Conservation (phyloP, 2,113 vertebrate genomes). For the Oxygymnocypris stewartii region DNA sequence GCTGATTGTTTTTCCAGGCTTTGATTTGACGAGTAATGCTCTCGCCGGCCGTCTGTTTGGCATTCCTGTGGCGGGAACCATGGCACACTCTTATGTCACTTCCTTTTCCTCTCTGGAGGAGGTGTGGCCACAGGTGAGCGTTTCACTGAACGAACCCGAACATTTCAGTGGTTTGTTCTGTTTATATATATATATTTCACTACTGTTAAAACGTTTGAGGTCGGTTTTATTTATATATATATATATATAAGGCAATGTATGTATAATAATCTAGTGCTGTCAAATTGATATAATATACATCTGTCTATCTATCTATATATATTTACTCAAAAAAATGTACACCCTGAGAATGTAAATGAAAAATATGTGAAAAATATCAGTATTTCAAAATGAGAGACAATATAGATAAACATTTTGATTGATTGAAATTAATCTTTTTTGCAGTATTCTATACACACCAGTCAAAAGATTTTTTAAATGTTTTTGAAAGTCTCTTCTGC, state of each 20-base stretch:
- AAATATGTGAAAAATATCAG: too few species aligned
- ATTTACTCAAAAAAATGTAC: too few species aligned
- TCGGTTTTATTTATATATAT: too few species aligned
- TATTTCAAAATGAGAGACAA: too few species aligned
- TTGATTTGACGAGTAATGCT: constrained; percentile 87
- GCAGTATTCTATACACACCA: neutral
- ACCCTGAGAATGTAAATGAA: too few species aligned
- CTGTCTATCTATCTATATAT: too few species aligned
- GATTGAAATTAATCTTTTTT: too few species aligned
- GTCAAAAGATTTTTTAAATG: neutral
- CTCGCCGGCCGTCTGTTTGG: constrained; percentile 88
- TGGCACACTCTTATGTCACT: constrained; percentile 91
- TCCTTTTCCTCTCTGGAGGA: constrained; percentile 84
- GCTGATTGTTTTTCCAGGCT: constrained; percentile 73
- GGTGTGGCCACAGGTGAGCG: constrained; percentile 78
- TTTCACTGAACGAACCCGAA: neutral
- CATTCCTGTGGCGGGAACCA: constrained; percentile 83
- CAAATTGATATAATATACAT: too few species aligned
- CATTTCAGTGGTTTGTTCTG: neutral
- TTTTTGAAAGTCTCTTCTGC: neutral
- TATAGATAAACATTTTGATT: too few species aligned
- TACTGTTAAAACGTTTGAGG: too few species aligned
- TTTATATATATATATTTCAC: neutral
- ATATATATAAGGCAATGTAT: too few species aligned
- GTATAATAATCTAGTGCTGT: too few species aligned